Evolutionary conservation across 2,113 vertebrate species (phyloP), one percentile per base, ranked within the genome.

Genomic region (Lutjanus erythropterus): DNA sequence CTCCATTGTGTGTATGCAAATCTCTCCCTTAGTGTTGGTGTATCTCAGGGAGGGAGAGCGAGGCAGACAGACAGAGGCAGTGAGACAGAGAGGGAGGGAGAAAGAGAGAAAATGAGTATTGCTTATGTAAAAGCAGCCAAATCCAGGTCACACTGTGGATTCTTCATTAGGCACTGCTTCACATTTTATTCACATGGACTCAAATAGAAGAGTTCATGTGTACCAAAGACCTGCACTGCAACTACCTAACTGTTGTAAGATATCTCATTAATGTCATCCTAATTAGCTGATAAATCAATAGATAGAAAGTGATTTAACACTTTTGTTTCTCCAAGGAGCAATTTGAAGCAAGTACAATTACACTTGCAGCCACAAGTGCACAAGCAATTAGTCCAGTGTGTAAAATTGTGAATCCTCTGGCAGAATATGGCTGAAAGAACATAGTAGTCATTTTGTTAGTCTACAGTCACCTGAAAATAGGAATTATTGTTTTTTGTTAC

Each of bases 61-160:
- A 59, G 72, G 62, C 73, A 86, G 71, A 60, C 56, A 84, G 67
- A 71, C 61, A 14, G 69, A 58, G 60, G 61, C 52, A 72, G 55
- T 4, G 52, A 74, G 64, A 41, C 46, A 71, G 81, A 70, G 69
- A 42, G 65, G n/a, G 61, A 68, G 74, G 71, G 52, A 71, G 81
- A 70, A 60, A 42, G 65, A 27, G 61, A 68, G 74, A 73, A 83
- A 89, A 87, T 77, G 62, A 76, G 67, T 68, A 76, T 78, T 85
- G 74, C 84, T 91, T 88, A 88, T 87, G 87, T 91, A 90, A 90
- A 90, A 83, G 71, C 70, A 75, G 67, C 65, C 79, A 81, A 86
- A 91, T 89, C 71, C 86, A 91, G 86, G 89, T 92, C 88, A 92
- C 81, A 61, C 79, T 65, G 64, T 41, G 75, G 71, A 78, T 78